phyloP scores from a whole-genome alignment of 2,797 vertebrate species.

The Tokudaia tokunoshimensis region DNA sequence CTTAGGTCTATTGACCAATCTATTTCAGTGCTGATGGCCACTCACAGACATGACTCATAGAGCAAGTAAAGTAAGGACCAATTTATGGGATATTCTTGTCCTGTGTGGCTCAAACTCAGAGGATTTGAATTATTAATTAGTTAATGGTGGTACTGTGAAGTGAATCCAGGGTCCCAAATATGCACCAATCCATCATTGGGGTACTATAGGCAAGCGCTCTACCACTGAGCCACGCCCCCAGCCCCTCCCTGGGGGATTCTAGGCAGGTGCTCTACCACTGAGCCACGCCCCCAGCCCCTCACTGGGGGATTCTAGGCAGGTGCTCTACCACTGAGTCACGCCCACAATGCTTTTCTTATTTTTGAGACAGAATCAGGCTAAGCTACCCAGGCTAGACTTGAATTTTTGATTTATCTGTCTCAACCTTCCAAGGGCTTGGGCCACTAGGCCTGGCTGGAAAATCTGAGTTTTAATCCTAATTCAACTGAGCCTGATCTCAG shows the following conservation, averaged over 20 bases:
- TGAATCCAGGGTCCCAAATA: neutral
- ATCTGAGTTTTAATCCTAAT: neutral
- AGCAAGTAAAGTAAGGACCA: neutral
- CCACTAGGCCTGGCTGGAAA: neutral
- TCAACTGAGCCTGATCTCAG: neutral
- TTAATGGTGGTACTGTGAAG: neutral
- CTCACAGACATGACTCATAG: rapidly evolving
- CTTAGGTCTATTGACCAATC: neutral
- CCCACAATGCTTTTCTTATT: neutral
- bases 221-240: neutral
- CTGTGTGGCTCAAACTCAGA: neutral
- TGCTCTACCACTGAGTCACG: neutral
- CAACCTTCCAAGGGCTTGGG: neutral
- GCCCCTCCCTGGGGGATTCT: too few species aligned
- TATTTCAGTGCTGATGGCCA: neutral
- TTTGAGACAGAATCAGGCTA: neutral
- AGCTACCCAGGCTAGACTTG: neutral
- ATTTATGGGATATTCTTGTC: neutral
- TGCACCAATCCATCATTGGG: neutral
- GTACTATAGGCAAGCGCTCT: neutral
- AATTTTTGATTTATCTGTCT: neutral
- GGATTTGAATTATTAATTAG: neutral
- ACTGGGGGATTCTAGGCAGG: neutral
- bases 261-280: neutral
- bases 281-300: neutral